phyloP scores from a whole-genome alignment of 2,113 vertebrate genomes.

The Macaca nemestrina region DNA sequence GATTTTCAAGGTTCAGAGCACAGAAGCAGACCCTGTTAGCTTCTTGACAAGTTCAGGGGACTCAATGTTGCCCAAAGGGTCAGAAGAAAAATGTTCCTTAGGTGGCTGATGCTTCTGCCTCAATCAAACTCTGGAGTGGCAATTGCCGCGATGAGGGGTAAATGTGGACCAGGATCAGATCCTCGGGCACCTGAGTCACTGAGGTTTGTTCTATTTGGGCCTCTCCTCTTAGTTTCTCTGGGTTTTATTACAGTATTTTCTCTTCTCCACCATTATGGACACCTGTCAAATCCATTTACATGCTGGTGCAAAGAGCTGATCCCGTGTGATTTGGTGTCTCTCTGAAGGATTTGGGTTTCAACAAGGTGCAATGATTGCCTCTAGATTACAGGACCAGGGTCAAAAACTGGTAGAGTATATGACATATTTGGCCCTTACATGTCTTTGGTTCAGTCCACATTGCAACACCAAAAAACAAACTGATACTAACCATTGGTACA shows the following conservation, averaged over 20 bases:
- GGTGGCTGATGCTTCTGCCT: fast-evolving
- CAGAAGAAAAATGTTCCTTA: neutral
- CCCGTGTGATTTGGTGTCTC: neutral
- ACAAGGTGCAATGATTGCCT: neutral
- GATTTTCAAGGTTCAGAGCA: neutral
- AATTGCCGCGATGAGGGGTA: neutral
- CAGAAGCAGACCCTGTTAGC: neutral
- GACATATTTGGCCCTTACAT: neutral
- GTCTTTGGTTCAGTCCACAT: neutral
- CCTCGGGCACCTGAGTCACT: neutral
- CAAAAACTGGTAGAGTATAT: neutral
- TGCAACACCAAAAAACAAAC: neutral
- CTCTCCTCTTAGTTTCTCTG: neutral
- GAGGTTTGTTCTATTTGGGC: neutral
- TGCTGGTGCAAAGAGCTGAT: neutral
- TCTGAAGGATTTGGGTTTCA: neutral
- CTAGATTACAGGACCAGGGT: neutral
- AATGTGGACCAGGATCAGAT: neutral
- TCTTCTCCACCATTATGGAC: neutral
- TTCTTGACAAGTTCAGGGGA: neutral
- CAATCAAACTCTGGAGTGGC: no score
- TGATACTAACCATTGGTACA: neutral
- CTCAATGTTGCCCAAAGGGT: neutral
- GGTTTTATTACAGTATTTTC: neutral
- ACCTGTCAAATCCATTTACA: neutral